Evolutionary conservation across 2,888 invertebrate genomes (phyloP).

Genomic region (Fissipunctia ypsillon): DNA sequence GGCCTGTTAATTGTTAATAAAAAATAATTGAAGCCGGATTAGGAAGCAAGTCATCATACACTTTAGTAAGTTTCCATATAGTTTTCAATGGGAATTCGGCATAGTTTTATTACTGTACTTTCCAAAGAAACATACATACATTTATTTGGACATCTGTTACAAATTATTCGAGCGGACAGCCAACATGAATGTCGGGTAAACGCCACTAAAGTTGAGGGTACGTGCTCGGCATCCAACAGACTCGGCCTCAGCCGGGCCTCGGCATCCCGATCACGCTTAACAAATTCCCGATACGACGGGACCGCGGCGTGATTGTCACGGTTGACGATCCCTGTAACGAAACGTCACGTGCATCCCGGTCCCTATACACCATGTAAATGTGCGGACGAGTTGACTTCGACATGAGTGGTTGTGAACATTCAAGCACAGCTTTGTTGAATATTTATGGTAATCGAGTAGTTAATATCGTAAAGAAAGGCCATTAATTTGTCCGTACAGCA

Average conservation of each 20-base stretch:
- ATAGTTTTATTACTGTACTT: constrained; percentile 21
- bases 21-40: constrained; percentile 38
- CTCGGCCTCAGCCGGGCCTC: constrained; percentile 43
- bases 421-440: constrained; percentile 29
- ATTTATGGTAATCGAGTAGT: constrained; percentile 37
- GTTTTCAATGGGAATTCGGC: neutral
- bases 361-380: constrained; percentile 59
- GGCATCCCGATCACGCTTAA: constrained; percentile 78
- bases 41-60: constrained; percentile 9
- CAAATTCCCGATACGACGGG: constrained; percentile 77
- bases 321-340: constrained; percentile 69
- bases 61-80: constrained; percentile 19
- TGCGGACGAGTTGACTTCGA: constrained; percentile 47
- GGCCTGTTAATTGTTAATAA: constrained; percentile 50
- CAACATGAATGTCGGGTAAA: constrained; percentile 70
- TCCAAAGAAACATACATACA: constrained; percentile 33
- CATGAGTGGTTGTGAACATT: constrained; percentile 30
- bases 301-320: constrained; percentile 72
- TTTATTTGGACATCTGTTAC: constrained; percentile 56
- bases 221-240: constrained; percentile 72
- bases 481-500: constrained; percentile 19
- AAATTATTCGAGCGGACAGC: constrained; percentile 58
- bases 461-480: constrained; percentile 14
- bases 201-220: constrained; percentile 71
- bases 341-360: constrained; percentile 56